These are phyloP conservation scores for Drosophila micromelanica DNA, from an alignment of 1,140 invertebrate genomes.

Conservation along the genomic window DNA sequence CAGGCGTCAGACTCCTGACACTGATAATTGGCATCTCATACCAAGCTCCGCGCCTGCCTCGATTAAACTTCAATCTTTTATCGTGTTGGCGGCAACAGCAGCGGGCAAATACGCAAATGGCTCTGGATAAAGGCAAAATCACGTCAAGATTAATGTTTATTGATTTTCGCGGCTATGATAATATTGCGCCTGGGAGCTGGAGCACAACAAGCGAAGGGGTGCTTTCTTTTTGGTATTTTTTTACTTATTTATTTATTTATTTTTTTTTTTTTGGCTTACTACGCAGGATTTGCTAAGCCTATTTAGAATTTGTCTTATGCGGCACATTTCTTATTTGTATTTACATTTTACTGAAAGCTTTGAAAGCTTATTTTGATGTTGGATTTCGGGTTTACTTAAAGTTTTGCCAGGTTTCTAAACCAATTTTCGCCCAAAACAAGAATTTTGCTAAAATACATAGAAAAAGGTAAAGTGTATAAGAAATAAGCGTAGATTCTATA, in stretches of 20 bases:
- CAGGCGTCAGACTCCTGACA: slow-evolving; percentile 13
- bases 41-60: slow-evolving; percentile 12
- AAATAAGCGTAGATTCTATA: too few relatives aligned
- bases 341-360: slow-evolving; percentile 41
- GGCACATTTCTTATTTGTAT: slow-evolving; percentile 60
- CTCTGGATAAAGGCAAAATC: slow-evolving; percentile 73
- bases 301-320: slow-evolving; percentile 55
- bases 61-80: slow-evolving; percentile 68
- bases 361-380: slow-evolving; percentile 12
- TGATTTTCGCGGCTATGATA: slow-evolving; percentile 71
- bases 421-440: too few relatives aligned
- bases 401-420: background rate
- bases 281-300: slow-evolving; percentile 74
- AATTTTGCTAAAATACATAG: too few relatives aligned
- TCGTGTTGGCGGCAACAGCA: slow-evolving; percentile 34
- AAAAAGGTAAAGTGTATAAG: background rate
- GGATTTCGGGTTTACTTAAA: slow-evolving; percentile 3
- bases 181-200: slow-evolving; percentile 47
- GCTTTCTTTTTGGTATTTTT: background rate
- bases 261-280: slow-evolving; percentile 58
- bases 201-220: slow-evolving; percentile 30
- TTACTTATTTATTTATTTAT: too few relatives aligned
- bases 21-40: slow-evolving; percentile 51
- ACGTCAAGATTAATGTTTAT: slow-evolving; percentile 79
- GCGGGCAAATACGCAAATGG: slow-evolving; percentile 71